These are phyloP conservation scores for Anorthoa munda DNA, from an alignment of 2,888 invertebrate genomes.

Conservation along the genomic window DNA sequence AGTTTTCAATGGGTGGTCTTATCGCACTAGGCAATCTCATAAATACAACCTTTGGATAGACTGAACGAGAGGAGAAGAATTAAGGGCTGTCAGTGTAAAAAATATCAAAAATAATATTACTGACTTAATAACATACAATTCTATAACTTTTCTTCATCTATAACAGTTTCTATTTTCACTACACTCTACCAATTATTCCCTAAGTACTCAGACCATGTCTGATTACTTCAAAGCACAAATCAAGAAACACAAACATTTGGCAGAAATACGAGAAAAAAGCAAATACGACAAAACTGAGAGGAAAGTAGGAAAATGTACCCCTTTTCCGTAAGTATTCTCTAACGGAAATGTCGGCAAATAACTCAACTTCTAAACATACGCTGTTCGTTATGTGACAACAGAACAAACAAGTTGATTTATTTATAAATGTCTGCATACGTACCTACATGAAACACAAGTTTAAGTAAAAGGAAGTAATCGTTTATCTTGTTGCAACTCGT, in stretches of 20 bases:
- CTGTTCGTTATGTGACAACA: slow-evolving; percentile 11
- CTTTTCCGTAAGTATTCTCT: not conserved
- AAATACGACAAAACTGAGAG: not conserved
- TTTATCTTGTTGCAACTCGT: not conserved
- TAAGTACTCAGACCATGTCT: not conserved
- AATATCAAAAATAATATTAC: too few species aligned
- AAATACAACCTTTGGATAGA: too few species aligned
- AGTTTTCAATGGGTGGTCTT: too few species aligned
- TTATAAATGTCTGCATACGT: slow-evolving; percentile 26
- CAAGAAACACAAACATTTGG: not conserved
- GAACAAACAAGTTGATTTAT: slow-evolving; percentile 50
- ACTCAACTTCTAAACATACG: slow-evolving; percentile 6
- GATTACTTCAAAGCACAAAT: not conserved
- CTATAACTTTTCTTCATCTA: too few species aligned
- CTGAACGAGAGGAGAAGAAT: too few species aligned
- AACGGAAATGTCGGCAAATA: slow-evolving; percentile 11
- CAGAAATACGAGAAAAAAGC: not conserved
- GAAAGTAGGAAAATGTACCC: slow-evolving; percentile 6
- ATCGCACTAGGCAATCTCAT: too few species aligned
- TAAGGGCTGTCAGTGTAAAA: too few species aligned
- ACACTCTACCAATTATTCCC: not conserved
- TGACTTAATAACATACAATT: too few species aligned
- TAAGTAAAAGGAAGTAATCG: not conserved
- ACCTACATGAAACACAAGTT: not conserved
- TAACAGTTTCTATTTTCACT: not conserved